These are phyloP conservation scores for Cyanoramphus novaezelandiae DNA, from an alignment of 2,113 vertebrate genomes.

Conservation along the genomic window DNA sequence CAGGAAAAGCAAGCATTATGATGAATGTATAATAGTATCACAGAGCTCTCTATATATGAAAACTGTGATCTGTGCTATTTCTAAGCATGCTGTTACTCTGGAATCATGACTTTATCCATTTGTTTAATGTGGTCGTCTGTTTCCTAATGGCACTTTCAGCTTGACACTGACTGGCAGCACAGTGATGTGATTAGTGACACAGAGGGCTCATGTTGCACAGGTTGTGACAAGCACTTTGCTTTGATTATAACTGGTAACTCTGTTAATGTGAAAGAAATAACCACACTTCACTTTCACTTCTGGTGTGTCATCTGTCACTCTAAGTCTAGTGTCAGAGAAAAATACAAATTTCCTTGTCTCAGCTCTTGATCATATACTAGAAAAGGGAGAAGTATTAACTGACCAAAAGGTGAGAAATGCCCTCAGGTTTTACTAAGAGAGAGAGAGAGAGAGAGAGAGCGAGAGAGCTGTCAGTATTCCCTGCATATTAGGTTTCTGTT, in stretches of 20 bases:
- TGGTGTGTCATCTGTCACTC: not conserved
- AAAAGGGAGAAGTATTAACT: not conserved
- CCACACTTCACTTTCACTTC: not conserved
- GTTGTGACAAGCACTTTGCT: not conserved
- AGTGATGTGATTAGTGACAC: not conserved
- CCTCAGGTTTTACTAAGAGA: not conserved
- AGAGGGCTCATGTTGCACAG: not conserved
- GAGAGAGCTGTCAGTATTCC: not conserved
- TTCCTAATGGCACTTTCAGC: not conserved
- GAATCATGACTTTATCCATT: not conserved
- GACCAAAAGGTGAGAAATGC: not conserved
- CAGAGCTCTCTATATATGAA: not conserved
- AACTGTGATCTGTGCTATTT: not conserved
- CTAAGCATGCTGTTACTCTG: not conserved
- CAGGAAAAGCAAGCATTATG: not conserved
- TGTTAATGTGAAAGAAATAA: not conserved
- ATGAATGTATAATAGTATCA: not conserved
- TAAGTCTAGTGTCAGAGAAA: not conserved
- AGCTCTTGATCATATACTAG: not conserved
- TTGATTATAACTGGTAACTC: not conserved
- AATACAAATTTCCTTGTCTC: not conserved
- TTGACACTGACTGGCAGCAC: not conserved
- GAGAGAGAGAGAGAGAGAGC: not conserved
- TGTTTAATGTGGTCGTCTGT: rapidly evolving
- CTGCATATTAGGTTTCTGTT: not conserved